Conservation (phyloP, 1,140 invertebrate genomes). For the Phenacoccus solenopsis region DNA sequence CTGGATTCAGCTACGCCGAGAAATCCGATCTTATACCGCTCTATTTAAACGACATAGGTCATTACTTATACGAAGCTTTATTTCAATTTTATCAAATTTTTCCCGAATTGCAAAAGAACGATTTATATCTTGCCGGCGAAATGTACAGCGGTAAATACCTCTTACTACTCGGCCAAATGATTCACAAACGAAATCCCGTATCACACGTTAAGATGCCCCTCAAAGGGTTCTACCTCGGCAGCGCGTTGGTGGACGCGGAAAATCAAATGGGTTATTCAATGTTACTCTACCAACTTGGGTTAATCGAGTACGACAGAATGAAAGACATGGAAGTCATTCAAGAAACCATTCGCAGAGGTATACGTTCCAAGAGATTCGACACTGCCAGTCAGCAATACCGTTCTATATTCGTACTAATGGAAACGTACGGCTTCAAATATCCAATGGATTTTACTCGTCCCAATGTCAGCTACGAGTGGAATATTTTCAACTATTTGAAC, state of each 20-base stretch:
- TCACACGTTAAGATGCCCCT: conserved; percentile 29
- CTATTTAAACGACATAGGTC: conserved; percentile 43
- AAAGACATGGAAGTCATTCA: conserved; percentile 29
- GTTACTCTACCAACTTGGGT: conserved; percentile 48
- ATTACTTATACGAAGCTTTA: conserved; percentile 22
- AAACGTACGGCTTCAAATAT: not conserved
- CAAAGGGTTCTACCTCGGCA: conserved; percentile 46
- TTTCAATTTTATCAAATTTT: conserved; percentile 59
- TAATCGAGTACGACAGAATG: conserved; percentile 41
- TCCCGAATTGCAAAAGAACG: conserved; percentile 45
- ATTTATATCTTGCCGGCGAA: conserved; percentile 71
- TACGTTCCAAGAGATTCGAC: not conserved
- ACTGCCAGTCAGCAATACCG: not conserved
- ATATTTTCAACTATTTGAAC: not conserved
- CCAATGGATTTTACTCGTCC: not conserved
- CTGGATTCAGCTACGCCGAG: conserved; percentile 50
- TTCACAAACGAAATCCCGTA: conserved; percentile 43
- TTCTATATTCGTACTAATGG: not conserved
- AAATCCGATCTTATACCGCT: conserved; percentile 42
- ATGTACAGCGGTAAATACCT: conserved; percentile 79
- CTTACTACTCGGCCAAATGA: conserved; percentile 60
- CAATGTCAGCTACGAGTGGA: not conserved
- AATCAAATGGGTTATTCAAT: conserved; percentile 49
- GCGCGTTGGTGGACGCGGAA: conserved; percentile 50
- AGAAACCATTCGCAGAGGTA: not conserved